Base-by-base conservation (phyloP, 2,797 vertebrate genomes). In the Tenualosa thibaudeaui region DNA sequence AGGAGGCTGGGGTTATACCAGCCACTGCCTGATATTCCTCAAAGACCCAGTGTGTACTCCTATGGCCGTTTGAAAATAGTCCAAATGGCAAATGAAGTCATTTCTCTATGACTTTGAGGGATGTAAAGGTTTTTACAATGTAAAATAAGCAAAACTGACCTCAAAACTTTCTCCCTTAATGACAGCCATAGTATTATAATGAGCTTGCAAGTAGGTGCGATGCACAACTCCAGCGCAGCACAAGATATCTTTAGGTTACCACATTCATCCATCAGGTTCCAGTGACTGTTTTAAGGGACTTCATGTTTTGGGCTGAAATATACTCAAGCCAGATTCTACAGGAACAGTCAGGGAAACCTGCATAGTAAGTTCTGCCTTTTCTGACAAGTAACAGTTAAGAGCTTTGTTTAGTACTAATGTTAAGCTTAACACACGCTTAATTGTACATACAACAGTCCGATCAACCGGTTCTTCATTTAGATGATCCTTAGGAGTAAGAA, bases 141-240 rank as follows among this genome's bases (percentile, higher is more conserved):
- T 93, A 93, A 90, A 88, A 91, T 91, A 91, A 88, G 82, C 19
- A 87, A 90, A 90, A 91, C 84, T 51, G 83, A 75, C 81, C 87
- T 89, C 87, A 91, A 87, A 43, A 43, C 82, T 88, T 89, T 83
- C 89, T 86, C 85, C 82, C 68, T 81, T 89, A 84, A 60, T 90
- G 88, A 65, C 81, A 88, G 87, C 60, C 84, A 83, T 56, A 87
- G 86, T 90, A 90, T 85, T 88, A 71, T 87, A 24, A 84, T 85
- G 43, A 88, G 22, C 85, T 87, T 89, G 90, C 86, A 86, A 88
- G 91, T 90, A 89, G 86, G 81, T 85, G 86, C 71, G 54, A 84
- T 83, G 71, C 40, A 78, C 40, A 46, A 78, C 71, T 78, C 71
- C 19, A 8, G 19, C 15, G 19, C 81, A 65, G 40, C 37, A 71